These are phyloP conservation scores for Pteria penguin DNA, from an alignment of 2,888 invertebrate species.

Conservation along the genomic window DNA sequence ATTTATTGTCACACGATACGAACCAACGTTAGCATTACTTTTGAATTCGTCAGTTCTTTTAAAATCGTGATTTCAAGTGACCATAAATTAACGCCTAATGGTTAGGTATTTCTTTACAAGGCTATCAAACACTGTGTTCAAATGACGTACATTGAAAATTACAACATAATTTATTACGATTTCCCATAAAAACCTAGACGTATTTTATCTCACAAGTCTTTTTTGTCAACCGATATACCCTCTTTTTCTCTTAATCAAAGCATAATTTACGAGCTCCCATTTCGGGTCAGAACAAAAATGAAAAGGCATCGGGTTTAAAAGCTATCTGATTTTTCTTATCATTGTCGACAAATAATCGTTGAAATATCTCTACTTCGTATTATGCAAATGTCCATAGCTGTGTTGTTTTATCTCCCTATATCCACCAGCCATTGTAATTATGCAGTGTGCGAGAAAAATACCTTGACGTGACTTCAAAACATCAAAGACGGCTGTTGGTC, in stretches of 20 bases:
- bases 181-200: constrained; percentile 20
- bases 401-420: constrained; percentile 22
- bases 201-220: constrained; percentile 18
- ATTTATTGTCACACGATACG: neutral
- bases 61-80: neutral
- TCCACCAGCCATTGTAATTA: constrained; percentile 23
- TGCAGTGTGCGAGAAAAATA: constrained; percentile 31
- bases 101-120: neutral
- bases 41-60: neutral
- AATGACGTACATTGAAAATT: constrained; percentile 9
- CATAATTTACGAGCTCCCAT: constrained; percentile 30
- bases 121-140: constrained; percentile 1
- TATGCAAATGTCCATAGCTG: neutral
- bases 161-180: constrained; percentile 25
- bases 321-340: constrained; percentile 19
- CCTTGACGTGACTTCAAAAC: constrained; percentile 20
- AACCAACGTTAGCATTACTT: neutral
- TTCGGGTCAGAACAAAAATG: constrained; percentile 31
- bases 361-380: neutral
- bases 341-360: neutral
- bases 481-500: constrained; percentile 22
- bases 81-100: neutral
- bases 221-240: constrained; percentile 28
- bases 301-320: constrained; percentile 22
- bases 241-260: constrained; percentile 20